Base-by-base conservation (phyloP, 2,113 vertebrate species). In the Thalassarche chlororhynchos region DNA sequence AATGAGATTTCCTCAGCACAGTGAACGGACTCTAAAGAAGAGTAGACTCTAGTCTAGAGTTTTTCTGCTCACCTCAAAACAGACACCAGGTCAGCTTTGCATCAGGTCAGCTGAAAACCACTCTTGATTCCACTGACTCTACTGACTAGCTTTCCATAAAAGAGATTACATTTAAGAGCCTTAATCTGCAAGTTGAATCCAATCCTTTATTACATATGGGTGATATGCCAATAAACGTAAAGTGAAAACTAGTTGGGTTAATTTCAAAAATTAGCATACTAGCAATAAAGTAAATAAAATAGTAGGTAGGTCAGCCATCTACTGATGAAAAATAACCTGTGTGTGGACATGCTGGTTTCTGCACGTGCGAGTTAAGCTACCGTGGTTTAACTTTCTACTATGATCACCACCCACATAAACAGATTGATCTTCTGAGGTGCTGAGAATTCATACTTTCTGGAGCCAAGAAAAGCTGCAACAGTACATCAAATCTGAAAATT, bases 371-470 rank as follows among this genome's bases (percentile, higher is more conserved):
- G 71, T 77, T 74, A 42, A 86, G 31, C 38, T 74, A 49, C 66
- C 69, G 34, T 38, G 23, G 52, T 89, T 90, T 81, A 65, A 83
- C 87, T 89, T 97, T 91, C 77, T 95, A 76, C 84, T 94, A 72
- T 84, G 68, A 93, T 81, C 65, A 93, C 65, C 51, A 90, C 72
- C 92, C 72, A 92, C 89, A 65, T 66, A 89, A 97, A 89, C 89
- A 92, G 58, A 84, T 96, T 92, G 91, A 85, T 94, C 89, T 96
- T 92, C 81, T 91, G 70, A 96, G 74, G 70, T 83, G 57, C 91
- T 95, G 88, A 91, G 81, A 90, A 92, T 78, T 95, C 86, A 24
- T 90, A 52, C 34, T 65, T 94, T 81, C 81, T 80, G 57, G 14
- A 96, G 87, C 77, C 80, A 96, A 85, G 74, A 96, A 94, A 95